Conservation (phyloP, 2,113 vertebrate species). For the Coregonus clupeaformis region DNA sequence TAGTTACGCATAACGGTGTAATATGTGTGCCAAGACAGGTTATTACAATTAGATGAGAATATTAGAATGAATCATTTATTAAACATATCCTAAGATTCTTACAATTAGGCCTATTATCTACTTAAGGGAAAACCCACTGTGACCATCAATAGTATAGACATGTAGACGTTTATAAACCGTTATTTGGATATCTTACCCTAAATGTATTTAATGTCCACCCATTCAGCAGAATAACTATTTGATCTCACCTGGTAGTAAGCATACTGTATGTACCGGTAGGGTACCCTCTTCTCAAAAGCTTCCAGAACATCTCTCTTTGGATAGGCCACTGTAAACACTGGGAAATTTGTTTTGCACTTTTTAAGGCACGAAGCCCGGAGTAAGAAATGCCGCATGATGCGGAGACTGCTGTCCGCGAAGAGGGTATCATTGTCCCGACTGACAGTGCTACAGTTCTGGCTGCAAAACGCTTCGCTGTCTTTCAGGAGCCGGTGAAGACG, state of each 20-base stretch:
- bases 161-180: too few relatives aligned
- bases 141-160: too few relatives aligned
- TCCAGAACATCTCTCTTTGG: slow-evolving; percentile 81
- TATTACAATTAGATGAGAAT: too few relatives aligned
- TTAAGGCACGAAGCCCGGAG: slow-evolving; percentile 85
- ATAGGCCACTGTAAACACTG: slow-evolving; percentile 82
- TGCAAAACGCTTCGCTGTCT: slow-evolving; percentile 88
- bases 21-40: too few relatives aligned
- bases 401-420: slow-evolving; percentile 69
- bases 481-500: slow-evolving; percentile 88
- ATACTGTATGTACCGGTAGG: slow-evolving; percentile 93
- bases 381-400: slow-evolving; percentile 79
- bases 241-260: slow-evolving; percentile 89
- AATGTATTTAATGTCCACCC: neutral
- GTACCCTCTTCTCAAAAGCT: slow-evolving; percentile 82
- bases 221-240: neutral
- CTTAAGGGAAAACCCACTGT: too few relatives aligned
- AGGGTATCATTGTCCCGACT: slow-evolving; percentile 39
- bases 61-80: neutral
- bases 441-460: slow-evolving; percentile 78
- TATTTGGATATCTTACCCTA: too few relatives aligned
- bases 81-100: too few relatives aligned
- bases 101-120: too few relatives aligned
- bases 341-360: slow-evolving; percentile 82
- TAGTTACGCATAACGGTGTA: neutral